Percentiles rank a stretch among this genome's conserved stretches.
phyloP scores from a whole-genome alignment of 2,797 vertebrate species.

The Chaenodraco wilsoni region DNA sequence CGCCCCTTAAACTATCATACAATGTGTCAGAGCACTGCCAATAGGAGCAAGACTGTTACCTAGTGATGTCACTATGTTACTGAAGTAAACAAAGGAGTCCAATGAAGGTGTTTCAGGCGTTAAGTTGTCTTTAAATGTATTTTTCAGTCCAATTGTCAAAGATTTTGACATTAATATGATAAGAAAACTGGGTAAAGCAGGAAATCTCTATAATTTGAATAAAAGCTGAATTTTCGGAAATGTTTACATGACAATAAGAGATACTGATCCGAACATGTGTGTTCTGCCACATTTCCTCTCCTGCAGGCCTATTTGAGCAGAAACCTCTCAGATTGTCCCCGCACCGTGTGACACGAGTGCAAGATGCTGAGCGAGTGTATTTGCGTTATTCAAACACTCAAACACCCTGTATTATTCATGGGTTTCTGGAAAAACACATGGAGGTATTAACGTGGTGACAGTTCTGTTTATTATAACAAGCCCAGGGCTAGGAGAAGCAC shows the following conservation, averaged over 20 bases:
- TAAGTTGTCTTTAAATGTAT: no score
- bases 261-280: slow-evolving; percentile 63
- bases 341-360: slow-evolving; percentile 19
- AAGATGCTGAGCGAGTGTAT: slow-evolving; percentile 43
- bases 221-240: no score
- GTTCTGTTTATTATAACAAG: slow-evolving; percentile 60
- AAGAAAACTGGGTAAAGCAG: no score
- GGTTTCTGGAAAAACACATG: slow-evolving; percentile 57
- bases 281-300: slow-evolving; percentile 46
- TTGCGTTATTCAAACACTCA: slow-evolving; percentile 59
- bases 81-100: no score
- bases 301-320: background rate
- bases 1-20: no score
- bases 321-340: slow-evolving; percentile 16
- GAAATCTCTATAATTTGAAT: no score
- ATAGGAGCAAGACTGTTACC: no score
- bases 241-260: background rate
- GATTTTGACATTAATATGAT: no score
- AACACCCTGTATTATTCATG: slow-evolving; percentile 77
- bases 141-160: no score
- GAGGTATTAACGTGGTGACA: slow-evolving; percentile 64
- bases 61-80: no score
- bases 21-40: no score
- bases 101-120: no score
- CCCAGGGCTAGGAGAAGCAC: slow-evolving; percentile 50